Base-by-base conservation (phyloP, 1,140 invertebrate species). In the Drosophila fuyamai region DNA sequence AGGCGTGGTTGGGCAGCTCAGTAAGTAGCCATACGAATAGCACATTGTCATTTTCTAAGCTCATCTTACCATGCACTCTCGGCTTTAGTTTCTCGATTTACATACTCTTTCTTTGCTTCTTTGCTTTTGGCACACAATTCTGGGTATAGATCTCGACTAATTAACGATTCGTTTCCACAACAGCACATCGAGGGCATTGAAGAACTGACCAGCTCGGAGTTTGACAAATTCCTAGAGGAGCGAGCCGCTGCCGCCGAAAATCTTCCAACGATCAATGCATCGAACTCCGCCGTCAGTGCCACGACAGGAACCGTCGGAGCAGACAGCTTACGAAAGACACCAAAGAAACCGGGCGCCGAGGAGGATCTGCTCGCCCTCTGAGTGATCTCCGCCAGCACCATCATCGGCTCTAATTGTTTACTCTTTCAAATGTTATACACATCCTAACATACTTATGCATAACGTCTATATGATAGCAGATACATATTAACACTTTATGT, bases 171-270 rank as follows among this genome's bases (percentile, higher is more conserved):
- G 29, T 51, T 70, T 10, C n/a, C 32, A 55, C 40, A 12, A 35
- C 74, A 92, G 91, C 92, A 92, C 66, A 78, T 90, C 41, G 84
- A 92, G 55, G 89, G 92, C n/a, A 90, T 92, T 14, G 95, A 96
- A 86, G 96, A 96, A 84, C 96, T 96, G 8, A 97, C 97, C 13
- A 97, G 96, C 76, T 96, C 96, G 76, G 97, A 98, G 92, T 99
- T 99, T 93, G 97, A 98, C 89, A 95, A 96, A 85, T 99, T 98
- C 93, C 94, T 98, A 32, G 96, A 96, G 1, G 97, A 98, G 91
- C 93, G 98, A 79, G 97, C 97, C 23, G 96, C 97, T 14, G 97
- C 96, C 10, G 97, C 96, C 53, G 96, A 97, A 79, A 93, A 93
- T 83, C 92, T 96, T 75, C 95, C 95, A 81, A 92, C 81, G 46